Conservation (phyloP, 2,888 invertebrate species). For the Clistopyga incitator region DNA sequence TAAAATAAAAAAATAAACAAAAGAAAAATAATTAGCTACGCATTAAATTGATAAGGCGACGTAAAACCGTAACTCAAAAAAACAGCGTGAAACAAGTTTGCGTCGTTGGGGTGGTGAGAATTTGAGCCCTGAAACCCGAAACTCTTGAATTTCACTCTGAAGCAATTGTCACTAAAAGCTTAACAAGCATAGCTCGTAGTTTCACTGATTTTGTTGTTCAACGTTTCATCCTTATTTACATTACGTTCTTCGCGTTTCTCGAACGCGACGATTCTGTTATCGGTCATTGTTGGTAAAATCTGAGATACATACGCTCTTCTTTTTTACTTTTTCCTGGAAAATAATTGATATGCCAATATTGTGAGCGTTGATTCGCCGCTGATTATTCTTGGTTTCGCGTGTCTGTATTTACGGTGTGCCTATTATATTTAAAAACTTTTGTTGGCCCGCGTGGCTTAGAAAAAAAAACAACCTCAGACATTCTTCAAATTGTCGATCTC, state of each 20-base stretch:
- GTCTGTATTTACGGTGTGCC: conserved; percentile 27
- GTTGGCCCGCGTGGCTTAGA: conserved; percentile 47
- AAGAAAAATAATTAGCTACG: neutral
- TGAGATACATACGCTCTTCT: conserved; percentile 21
- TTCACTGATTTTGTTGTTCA: conserved; percentile 43
- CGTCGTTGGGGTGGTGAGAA: neutral
- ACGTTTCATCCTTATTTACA: conserved; percentile 56
- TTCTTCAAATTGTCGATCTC: conserved; percentile 76
- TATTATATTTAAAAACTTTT: conserved; percentile 26
- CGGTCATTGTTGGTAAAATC: conserved; percentile 28
- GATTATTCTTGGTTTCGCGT: conserved; percentile 26
- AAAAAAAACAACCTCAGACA: conserved; percentile 54
- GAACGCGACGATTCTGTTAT: conserved; percentile 19
- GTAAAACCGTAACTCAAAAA: conserved; percentile 4
- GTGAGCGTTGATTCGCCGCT: conserved; percentile 29
- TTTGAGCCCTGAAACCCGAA: conserved; percentile 13
- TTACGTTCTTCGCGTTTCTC: conserved; percentile 35
- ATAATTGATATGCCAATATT: conserved; percentile 52
- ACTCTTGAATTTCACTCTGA: neutral
- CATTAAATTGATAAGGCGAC: neutral
- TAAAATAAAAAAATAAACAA: conserved; percentile 14
- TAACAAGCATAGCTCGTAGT: conserved; percentile 21
- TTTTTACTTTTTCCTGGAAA: conserved; percentile 7
- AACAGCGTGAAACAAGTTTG: conserved; percentile 26
- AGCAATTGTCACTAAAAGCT: conserved; percentile 21